Base-by-base conservation (phyloP, 2,797 vertebrate genomes). In the Todus mexicanus region DNA sequence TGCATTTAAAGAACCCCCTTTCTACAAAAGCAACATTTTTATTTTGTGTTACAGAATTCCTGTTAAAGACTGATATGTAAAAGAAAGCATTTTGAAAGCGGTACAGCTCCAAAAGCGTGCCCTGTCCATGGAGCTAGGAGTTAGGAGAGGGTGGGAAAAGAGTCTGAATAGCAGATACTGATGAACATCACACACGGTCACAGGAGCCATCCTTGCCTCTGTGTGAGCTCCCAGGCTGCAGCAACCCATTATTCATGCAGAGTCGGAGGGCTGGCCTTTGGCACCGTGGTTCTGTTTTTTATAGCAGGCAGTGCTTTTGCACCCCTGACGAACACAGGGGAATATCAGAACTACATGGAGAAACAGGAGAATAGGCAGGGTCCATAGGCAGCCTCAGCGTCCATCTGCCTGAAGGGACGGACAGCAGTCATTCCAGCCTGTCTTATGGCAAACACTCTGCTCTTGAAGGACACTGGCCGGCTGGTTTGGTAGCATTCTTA, bases 31-130 rank as follows among this genome's bases (percentile, higher is more conserved):
- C 19, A 64, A 73, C 37, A 26, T 51, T 50, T 86, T 53, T 43
- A 16, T 81, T 90, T 80, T 60, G 56, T 90, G 84, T 70, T 76
- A 56, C 43, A 37, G 66, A 77, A 73, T 79, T 77, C 57, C 65
- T 75, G 4, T 72, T 77, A 35, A 63, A 78, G 42, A 81, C 22
- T 25, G n/a, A 31, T 82, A 18, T 7, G 64, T 47, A 64, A 80
- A 90, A 87, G 69, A 66, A 84, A 91, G 53, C 11, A 10, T 90
- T 66, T 74, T 85, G 79, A 93, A 94, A 94, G 91, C 74, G 87
- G 93, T 93, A 95, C 93, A 68, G 63, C 68, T 92, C 88, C 84
- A 57, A 81, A 77, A 73, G 68, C 45, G 43, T 48, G 25, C 80
- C 68, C 61, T 70, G 5, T 40, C 68, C n/a, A 4, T 26, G 87